Evolutionary conservation across 2,113 vertebrate species (phyloP).

Genomic region (Gadus chalcogrammus): DNA sequence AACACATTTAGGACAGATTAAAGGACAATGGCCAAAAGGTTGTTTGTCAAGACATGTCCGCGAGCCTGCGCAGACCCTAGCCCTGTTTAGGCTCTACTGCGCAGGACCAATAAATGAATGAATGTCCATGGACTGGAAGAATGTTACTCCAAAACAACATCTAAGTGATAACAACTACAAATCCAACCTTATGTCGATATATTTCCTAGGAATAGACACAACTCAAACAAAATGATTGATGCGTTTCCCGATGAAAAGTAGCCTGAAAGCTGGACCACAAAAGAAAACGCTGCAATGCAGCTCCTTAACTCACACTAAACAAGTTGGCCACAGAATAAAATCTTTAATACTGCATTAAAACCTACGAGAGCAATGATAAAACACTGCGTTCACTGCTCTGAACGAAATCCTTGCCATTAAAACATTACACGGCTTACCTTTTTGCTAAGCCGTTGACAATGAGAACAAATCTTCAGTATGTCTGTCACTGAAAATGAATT

Average conservation of each 20-base stretch:
- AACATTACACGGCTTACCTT: constrained; percentile 66
- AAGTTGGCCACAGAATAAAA: constrained; percentile 9
- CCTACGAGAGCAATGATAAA: too few species aligned
- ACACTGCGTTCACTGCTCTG: not conserved
- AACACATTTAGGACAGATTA: not conserved
- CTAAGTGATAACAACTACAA: not conserved
- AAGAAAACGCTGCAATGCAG: constrained; percentile 48
- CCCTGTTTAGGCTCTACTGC: constrained; percentile 23
- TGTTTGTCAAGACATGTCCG: constrained; percentile 58
- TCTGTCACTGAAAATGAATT: constrained; percentile 59
- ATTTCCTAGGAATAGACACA: not conserved
- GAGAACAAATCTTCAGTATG: constrained; percentile 72
- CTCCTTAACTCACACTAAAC: constrained; percentile 19
- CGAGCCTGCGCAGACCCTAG: constrained; percentile 8
- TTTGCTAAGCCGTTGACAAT: constrained; percentile 72
- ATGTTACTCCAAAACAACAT: not conserved
- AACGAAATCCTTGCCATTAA: not conserved
- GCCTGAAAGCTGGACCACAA: too few species aligned
- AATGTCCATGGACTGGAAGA: constrained; percentile 18
- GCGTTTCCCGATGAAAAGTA: too few species aligned
- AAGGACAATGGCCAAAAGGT: constrained; percentile 2
- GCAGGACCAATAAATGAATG: constrained; percentile 43
- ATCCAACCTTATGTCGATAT: too few species aligned
- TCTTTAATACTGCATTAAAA: not conserved
- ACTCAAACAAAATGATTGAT: constrained; percentile 13